These are phyloP conservation scores for Xenopus laevis DNA, from an alignment of 2,113 vertebrate species.

Conservation along the genomic window DNA sequence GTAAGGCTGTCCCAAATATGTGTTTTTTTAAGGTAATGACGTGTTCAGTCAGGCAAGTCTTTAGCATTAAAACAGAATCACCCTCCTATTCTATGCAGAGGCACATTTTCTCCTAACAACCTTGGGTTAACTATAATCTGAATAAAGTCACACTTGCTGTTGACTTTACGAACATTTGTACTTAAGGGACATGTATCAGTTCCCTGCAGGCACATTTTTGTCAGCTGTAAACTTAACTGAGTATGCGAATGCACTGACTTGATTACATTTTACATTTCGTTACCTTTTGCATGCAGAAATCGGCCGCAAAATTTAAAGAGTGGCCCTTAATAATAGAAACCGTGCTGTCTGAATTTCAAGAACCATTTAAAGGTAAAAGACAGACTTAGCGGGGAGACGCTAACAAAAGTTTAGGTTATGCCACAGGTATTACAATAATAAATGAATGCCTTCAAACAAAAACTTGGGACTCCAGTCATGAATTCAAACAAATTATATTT, in stretches of 20 bases:
- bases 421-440: neutral
- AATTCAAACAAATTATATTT: neutral
- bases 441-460: neutral
- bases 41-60: no score
- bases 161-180: slow-evolving; percentile 39
- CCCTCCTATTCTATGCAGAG: slow-evolving; percentile 30
- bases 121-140: slow-evolving; percentile 40
- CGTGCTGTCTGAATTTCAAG: slow-evolving; percentile 4
- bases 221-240: slow-evolving; percentile 45
- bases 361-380: slow-evolving; percentile 25
- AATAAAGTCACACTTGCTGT: slow-evolving; percentile 43
- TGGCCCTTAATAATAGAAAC: slow-evolving; percentile 24
- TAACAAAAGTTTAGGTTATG: neutral
- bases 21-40: no score
- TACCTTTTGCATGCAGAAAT: slow-evolving; percentile 23
- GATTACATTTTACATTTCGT: slow-evolving; percentile 40
- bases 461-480: neutral
- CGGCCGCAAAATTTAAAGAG: slow-evolving; percentile 11
- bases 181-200: slow-evolving; percentile 41
- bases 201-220: slow-evolving; percentile 44
- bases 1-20: no score
- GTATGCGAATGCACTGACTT: slow-evolving; percentile 37
- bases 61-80: neutral
- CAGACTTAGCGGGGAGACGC: neutral
- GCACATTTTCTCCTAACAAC: slow-evolving; percentile 37